phyloP scores from a whole-genome alignment of 2,113 vertebrate species.

The Colossoma macropomum region DNA sequence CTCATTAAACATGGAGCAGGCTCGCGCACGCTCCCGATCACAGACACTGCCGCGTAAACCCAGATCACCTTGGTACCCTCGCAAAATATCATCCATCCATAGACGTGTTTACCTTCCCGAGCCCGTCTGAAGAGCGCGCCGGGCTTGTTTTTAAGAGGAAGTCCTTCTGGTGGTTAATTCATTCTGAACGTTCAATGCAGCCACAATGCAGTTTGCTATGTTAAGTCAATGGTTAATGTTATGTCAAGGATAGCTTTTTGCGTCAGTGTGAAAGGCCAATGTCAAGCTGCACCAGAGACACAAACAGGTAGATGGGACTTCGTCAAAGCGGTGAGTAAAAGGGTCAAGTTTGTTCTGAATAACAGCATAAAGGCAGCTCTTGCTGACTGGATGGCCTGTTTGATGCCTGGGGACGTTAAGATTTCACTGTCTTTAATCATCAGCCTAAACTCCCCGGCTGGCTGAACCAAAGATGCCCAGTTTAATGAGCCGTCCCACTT shows the following conservation, averaged over 20 bases:
- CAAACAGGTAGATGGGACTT: not conserved
- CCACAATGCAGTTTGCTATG: not conserved
- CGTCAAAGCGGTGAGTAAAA: not conserved
- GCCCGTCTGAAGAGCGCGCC: not conserved
- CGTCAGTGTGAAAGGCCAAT: not conserved
- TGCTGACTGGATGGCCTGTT: not conserved
- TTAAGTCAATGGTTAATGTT: constrained; percentile 6
- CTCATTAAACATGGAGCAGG: constrained; percentile 45
- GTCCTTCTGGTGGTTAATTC: not conserved
- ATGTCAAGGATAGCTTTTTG: not conserved
- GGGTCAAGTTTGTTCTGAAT: not conserved
- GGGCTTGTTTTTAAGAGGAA: constrained; percentile 8
- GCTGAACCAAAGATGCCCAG: not conserved
- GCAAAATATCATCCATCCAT: constrained; percentile 29
- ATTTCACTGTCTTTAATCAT: not conserved
- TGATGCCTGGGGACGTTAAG: not conserved
- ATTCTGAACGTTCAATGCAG: not conserved
- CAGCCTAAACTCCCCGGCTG: not conserved
- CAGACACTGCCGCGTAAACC: constrained; percentile 22
- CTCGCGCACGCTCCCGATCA: not conserved
- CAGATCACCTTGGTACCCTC: constrained; percentile 13
- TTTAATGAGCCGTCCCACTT: not conserved
- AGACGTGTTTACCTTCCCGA: not conserved
- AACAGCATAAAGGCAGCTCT: not conserved
- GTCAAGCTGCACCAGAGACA: not conserved